These are phyloP conservation scores for Laupala kohalensis DNA, from an alignment of 1,140 invertebrate species.

Conservation along the genomic window DNA sequence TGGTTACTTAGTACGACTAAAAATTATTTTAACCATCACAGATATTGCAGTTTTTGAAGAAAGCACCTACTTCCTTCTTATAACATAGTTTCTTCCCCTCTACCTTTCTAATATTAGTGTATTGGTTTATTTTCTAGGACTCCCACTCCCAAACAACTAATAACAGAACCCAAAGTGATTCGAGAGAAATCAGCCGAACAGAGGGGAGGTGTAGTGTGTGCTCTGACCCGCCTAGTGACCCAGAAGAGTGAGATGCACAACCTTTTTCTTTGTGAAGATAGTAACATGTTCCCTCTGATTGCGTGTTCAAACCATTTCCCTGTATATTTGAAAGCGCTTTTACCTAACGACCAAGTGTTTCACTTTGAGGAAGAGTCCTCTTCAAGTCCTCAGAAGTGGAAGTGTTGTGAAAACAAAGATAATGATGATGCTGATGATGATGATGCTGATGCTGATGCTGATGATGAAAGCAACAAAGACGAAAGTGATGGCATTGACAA, in stretches of 20 bases:
- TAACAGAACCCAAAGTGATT: conserved; percentile 93
- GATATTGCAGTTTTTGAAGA: too few relatives aligned
- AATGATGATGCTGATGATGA: conserved; percentile 28
- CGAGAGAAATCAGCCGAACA: conserved; percentile 85
- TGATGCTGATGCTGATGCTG: too few relatives aligned
- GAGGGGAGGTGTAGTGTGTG: conserved; percentile 85
- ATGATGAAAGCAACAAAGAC: conserved; percentile 31
- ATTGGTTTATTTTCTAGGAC: too few relatives aligned
- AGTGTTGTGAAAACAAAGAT: conserved; percentile 23
- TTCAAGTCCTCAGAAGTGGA: conserved; percentile 12
- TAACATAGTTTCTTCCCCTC: neutral
- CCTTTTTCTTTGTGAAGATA: conserved; percentile 78
- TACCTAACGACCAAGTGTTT: conserved; percentile 90
- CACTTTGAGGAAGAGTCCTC: conserved; percentile 74
- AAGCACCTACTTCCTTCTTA: too few relatives aligned
- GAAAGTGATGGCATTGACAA: conserved; percentile 63
- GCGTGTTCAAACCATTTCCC: conserved; percentile 69
- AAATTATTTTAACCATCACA: too few relatives aligned
- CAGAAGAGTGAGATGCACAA: conserved; percentile 87
- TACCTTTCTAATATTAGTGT: too few relatives aligned
- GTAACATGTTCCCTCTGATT: conserved; percentile 63
- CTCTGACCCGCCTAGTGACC: conserved; percentile 84
- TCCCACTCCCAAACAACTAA: conserved; percentile 88
- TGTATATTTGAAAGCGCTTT: conserved; percentile 69
- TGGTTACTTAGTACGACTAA: too few relatives aligned